Percentiles rank a stretch among this genome's conserved stretches.
Evolutionary conservation across 2,888 invertebrate species (phyloP).

Genomic region (Dusona sp.): DNA sequence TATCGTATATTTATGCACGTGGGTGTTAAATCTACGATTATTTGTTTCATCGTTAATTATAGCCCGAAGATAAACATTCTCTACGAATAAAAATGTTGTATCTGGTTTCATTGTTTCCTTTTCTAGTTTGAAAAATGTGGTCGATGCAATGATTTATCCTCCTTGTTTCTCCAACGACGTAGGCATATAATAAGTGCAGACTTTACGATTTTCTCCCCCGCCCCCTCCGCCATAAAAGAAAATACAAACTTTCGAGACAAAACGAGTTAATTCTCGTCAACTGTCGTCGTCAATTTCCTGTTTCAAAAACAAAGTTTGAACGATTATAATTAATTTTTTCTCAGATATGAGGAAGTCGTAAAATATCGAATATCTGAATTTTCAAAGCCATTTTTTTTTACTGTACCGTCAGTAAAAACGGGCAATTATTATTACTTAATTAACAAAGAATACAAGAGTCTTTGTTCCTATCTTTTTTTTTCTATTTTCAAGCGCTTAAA

Average conservation of each 20-base stretch:
- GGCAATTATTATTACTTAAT: constrained; percentile 36
- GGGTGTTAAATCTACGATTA: constrained; percentile 72
- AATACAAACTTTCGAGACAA: neutral
- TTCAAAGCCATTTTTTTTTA: neutral
- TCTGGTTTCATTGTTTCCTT: constrained; percentile 48
- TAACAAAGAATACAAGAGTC: constrained; percentile 51
- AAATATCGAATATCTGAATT: constrained; percentile 28
- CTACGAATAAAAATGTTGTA: constrained; percentile 67
- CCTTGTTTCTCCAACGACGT: constrained; percentile 51
- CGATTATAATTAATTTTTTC: constrained; percentile 2
- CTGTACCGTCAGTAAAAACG: constrained; percentile 41
- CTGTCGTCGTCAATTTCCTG: neutral
- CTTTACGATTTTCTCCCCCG: constrained; percentile 39
- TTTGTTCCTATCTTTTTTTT: constrained; percentile 27
- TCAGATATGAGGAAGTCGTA: neutral
- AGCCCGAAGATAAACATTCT: constrained; percentile 69
- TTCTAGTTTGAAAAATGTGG: constrained; percentile 54
- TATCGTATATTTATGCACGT: constrained; percentile 66
- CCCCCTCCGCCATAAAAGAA: neutral
- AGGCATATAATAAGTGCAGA: constrained; percentile 61
- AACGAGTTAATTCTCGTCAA: neutral
- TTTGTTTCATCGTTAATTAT: constrained; percentile 68
- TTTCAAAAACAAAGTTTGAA: neutral
- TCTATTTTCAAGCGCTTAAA: constrained; percentile 55
- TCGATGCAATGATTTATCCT: constrained; percentile 61